Percentiles rank a stretch among this genome's conserved stretches.
Conservation (phyloP, 2,888 invertebrate species). For the Caenorhabditis afra region DNA sequence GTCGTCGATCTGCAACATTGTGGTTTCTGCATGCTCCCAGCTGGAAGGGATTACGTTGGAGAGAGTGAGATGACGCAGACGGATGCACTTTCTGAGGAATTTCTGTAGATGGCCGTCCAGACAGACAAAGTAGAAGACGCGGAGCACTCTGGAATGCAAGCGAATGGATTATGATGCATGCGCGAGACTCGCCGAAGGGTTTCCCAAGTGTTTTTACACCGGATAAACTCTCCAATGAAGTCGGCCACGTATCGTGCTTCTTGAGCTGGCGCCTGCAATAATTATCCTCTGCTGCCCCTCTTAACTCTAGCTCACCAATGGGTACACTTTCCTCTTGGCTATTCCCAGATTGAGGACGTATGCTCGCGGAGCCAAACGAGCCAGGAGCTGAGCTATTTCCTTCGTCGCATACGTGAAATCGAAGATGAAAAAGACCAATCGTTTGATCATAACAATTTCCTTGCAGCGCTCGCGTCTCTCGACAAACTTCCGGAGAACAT, state of each 20-base stretch:
- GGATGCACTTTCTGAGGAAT: constrained; percentile 21
- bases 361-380: constrained; percentile 32
- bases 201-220: constrained; percentile 36
- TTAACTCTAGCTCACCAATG: constrained; percentile 21
- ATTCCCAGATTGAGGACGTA: constrained; percentile 46
- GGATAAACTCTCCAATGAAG: constrained; percentile 28
- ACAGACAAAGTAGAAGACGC: constrained; percentile 44
- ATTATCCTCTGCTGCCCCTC: background rate
- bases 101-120: constrained; percentile 30
- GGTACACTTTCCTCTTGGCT: constrained; percentile 40
- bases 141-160: constrained; percentile 40
- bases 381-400: constrained; percentile 25
- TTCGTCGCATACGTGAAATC: constrained; percentile 45
- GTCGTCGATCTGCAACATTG: constrained; percentile 51
- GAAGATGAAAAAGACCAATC: constrained; percentile 41
- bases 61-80: constrained; percentile 43
- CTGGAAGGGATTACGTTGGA: constrained; percentile 33
- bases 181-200: constrained; percentile 34
- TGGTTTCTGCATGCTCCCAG: background rate
- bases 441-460: constrained; percentile 17
- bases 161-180: constrained; percentile 33
- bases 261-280: constrained; percentile 34
- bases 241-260: constrained; percentile 48
- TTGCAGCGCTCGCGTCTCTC: constrained; percentile 35
- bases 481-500: constrained; percentile 19